Evolutionary conservation across 2,797 vertebrate genomes (phyloP).

Genomic region (Tragelaphus eurycerus): DNA sequence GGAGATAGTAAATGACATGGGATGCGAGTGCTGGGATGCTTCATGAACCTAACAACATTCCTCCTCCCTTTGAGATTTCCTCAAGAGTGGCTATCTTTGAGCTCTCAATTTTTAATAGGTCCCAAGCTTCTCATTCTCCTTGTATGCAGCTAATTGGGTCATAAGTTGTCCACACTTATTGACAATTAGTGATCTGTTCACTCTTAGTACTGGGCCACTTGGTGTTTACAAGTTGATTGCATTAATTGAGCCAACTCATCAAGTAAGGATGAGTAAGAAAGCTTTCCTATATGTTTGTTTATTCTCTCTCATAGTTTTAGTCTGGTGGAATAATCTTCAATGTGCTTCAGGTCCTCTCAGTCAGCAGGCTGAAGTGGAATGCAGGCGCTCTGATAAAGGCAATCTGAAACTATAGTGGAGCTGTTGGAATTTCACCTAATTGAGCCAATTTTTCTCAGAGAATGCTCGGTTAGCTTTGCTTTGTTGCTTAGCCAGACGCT

Average conservation of each 20-base stretch:
- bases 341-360: background rate
- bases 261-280: background rate
- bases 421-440: constrained; percentile 25
- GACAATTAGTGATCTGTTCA: constrained; percentile 29
- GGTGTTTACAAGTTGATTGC: constrained; percentile 46
- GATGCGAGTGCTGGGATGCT: background rate
- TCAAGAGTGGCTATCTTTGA: constrained; percentile 16
- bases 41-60: background rate
- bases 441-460: background rate
- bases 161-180: constrained; percentile 31
- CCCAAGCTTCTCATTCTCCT: constrained; percentile 44
- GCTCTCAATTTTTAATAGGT: constrained; percentile 26
- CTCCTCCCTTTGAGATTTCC: background rate
- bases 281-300: background rate
- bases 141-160: constrained; percentile 37
- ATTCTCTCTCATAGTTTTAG: background rate
- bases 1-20: background rate
- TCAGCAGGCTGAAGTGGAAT: background rate
- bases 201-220: background rate
- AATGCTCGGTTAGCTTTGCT: constrained; percentile 21
- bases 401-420: background rate
- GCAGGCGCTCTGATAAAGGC: background rate
- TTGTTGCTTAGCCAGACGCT: background rate
- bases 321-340: background rate
- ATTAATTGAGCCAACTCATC: constrained; percentile 17